These are phyloP conservation scores for Hemiprocne comata DNA, from an alignment of 2,113 vertebrate species.

Conservation along the genomic window DNA sequence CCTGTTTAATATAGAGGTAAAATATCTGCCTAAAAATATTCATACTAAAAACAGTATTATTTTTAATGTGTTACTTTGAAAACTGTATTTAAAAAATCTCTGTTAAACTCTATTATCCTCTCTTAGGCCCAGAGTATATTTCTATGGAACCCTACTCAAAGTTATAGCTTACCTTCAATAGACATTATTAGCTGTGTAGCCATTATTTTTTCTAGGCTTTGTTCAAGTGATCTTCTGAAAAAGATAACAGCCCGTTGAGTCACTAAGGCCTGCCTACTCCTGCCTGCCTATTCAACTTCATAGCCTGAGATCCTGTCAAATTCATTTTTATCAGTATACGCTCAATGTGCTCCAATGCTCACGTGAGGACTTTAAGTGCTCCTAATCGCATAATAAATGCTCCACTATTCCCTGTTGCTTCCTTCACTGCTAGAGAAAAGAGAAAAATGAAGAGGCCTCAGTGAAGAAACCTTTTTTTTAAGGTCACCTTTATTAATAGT, in stretches of 20 bases:
- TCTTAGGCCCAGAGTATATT: neutral
- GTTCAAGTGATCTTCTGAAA: neutral
- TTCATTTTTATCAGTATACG: neutral
- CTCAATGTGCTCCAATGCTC: neutral
- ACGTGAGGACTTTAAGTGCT: slow-evolving; percentile 31
- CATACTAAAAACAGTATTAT: neutral
- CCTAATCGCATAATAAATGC: slow-evolving; percentile 51
- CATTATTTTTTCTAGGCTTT: neutral
- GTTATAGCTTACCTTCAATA: neutral
- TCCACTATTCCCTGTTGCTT: slow-evolving; percentile 36
- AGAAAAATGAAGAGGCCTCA: slow-evolving; percentile 28
- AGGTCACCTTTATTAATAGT: slow-evolving; percentile 62
- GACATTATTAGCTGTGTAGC: neutral
- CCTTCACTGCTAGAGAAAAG: slow-evolving; percentile 29
- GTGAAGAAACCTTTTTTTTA: slow-evolving; percentile 47
- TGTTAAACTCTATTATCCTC: neutral
- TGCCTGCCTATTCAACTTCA: neutral
- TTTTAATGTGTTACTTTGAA: neutral
- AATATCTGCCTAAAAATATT: neutral
- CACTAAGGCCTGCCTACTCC: neutral
- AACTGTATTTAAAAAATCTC: neutral
- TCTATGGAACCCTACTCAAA: neutral
- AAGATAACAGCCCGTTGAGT: neutral
- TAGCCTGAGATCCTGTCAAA: neutral
- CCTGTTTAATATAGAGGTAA: neutral